These are phyloP conservation scores for Ceryle rudis DNA, from an alignment of 2,797 vertebrate species.

Conservation along the genomic window DNA sequence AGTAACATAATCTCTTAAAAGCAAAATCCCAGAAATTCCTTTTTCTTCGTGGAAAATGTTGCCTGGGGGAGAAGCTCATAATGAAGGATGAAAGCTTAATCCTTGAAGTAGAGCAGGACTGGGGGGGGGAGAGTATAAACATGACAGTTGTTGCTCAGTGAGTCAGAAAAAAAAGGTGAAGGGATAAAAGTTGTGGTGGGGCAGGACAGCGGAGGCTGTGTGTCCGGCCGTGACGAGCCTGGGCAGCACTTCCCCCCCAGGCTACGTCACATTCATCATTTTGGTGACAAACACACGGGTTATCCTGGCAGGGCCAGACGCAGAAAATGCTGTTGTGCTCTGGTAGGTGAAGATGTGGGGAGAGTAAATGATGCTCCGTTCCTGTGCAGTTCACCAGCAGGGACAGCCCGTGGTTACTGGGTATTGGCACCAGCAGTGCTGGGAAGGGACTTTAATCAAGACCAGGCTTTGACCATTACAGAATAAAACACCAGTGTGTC, in stretches of 20 bases:
- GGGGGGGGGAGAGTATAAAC: background rate
- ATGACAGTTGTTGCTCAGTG: constrained; percentile 40
- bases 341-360: background rate
- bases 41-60: constrained; percentile 57
- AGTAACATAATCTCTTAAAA: constrained; percentile 71
- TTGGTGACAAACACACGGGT: background rate
- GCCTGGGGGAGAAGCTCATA: constrained; percentile 58
- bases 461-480: background rate
- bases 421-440: background rate
- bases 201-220: background rate
- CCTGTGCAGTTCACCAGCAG: rapidly evolving
- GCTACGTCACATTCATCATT: rapidly evolving
- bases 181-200: background rate
- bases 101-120: constrained; percentile 61
- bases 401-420: background rate
- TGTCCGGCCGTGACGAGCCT: background rate
- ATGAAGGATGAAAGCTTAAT: constrained; percentile 70
- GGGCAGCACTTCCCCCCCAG: background rate
- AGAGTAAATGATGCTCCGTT: background rate
- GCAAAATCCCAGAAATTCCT: constrained; percentile 67
- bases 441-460: background rate
- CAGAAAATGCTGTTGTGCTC: background rate
- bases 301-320: background rate
- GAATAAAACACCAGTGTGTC: background rate
- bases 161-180: background rate